Percentiles rank a stretch among this genome's conserved stretches.
Conservation (phyloP, 2,113 vertebrate species). For the Capreolus pygargus region DNA sequence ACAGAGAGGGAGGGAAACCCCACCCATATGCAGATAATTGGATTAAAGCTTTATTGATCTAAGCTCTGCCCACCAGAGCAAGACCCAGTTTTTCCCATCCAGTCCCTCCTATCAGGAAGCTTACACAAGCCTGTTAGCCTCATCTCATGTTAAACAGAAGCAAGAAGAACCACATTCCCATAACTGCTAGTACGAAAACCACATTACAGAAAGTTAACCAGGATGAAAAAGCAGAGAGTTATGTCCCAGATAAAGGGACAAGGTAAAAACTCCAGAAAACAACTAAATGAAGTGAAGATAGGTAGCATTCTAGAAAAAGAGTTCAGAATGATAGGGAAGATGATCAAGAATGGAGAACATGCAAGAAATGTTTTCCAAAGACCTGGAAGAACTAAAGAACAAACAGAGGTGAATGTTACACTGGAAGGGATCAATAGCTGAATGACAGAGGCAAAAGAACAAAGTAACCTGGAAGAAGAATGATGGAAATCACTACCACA, state of each 20-base stretch:
- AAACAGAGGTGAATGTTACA: not conserved
- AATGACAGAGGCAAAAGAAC: not conserved
- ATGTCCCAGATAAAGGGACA: not conserved
- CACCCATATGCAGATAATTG: not conserved
- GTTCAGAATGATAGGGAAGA: not conserved
- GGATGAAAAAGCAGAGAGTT: not conserved
- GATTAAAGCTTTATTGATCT: not conserved
- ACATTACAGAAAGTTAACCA: not conserved
- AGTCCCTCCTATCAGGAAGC: not conserved
- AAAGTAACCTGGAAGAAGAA: not conserved
- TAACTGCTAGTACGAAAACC: not conserved
- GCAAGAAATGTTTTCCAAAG: not conserved
- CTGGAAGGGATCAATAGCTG: not conserved
- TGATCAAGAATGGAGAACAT: not conserved
- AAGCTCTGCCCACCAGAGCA: not conserved
- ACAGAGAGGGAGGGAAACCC: not conserved
- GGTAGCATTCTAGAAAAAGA: not conserved
- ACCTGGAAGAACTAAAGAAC: not conserved
- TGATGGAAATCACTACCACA: not conserved
- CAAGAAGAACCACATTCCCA: not conserved
- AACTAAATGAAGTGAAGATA: not conserved
- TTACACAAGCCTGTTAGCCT: not conserved
- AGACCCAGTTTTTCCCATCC: not conserved
- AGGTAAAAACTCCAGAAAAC: not conserved
- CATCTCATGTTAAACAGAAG: not conserved